Base-by-base conservation (phyloP, 2,888 invertebrate genomes). In the Diplazon laetatorius region DNA sequence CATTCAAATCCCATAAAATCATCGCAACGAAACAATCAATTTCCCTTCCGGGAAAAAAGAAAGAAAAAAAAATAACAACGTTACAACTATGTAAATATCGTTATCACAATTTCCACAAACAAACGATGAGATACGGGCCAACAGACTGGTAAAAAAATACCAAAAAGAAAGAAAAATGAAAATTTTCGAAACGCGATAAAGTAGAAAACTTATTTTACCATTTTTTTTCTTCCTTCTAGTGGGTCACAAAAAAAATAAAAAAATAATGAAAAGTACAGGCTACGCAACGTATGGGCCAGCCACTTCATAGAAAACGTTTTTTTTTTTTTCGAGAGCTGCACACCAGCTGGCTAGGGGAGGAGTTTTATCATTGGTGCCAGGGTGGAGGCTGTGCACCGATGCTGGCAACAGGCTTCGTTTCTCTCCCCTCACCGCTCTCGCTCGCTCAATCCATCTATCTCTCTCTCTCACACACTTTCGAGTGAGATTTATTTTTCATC, bases 281-380 rank as follows among this genome's bases (percentile, higher is more conserved):
- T 37, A n/a, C 14, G n/a, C 46, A n/a, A n/a, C n/a, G n/a, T n/a
- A n/a, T n/a, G n/a, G n/a, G n/a, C n/a, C n/a, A n/a, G 22, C 55
- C 70, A 72, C 71, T 66, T 75, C 42, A 72, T 46, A 76, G 69
- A 79, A 62, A 59, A 30, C 30, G n/a, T n/a, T n/a, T n/a, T n/a
- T n/a, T n/a, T n/a, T n/a, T n/a, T n/a, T n/a, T n/a, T n/a, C 30
- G 30, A 9, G 66, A 25, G 59, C 25, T 30, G 80, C 78, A 80
- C 86, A 84, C 86, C 86, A 85, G 86, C 77, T 69, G 77, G 52
- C 59, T 6, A 2, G 6, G 30, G 30, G 46, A 71, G 70, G 60
- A 82, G 82, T 70, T 80, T 85, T 82, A 85, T 86, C 84, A 69
- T 83, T 83, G 80, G 48, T 80, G 81, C 76, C 81, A 86, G 82